Base-by-base conservation (phyloP, 2,113 vertebrate genomes). In the Macrotis lagotis region DNA sequence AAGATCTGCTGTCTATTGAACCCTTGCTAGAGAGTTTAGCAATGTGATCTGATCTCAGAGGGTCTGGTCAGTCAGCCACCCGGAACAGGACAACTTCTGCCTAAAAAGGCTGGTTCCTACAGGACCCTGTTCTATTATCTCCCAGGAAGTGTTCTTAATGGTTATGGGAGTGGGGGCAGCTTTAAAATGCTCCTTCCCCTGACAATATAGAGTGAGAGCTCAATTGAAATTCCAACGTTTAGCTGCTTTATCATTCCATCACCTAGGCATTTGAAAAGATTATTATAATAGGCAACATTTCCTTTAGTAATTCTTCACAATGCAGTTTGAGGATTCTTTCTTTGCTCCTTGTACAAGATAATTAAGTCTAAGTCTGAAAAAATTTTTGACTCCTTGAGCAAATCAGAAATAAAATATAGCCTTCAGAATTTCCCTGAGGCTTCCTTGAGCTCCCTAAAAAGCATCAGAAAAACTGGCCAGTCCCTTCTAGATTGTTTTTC, bases 281-380 rank as follows among this genome's bases (percentile, higher is more conserved):
- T 28, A 9, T 74, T 92, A 47, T 92, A 28, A 51, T 6, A 31
- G 25, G 47, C 51, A 9, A 48, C n/a, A 10, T 59, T 31, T 19
- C 91, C 25, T 16, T 51, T 8, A 88, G 91, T 24, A 3, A 28
- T 44, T 92, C 55, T 48, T 89, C 91, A 31, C 22, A 25, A 28
- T 0, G 47, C 26, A 1, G 5, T 2, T 1, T 1, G 1, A 44
- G 51, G 50, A 10, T 9, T 12, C 11, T 51, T 8, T 8, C 26
- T 83, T 26, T 51, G 89, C 25, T 25, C 37, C 1, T 26, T 3
- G 1, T n/a, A 51, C 50, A 55, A 49, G 47, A 55, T 1, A 51
- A 50, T 51, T 47, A 11, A 50, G 48, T 25, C 31, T 11, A 12
- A 25, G 26, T 8, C 31, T 25, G 83, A 37, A 90, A 74, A 25